These are phyloP conservation scores for Corythaixoides concolor DNA, from an alignment of 2,113 vertebrate species.

Conservation along the genomic window DNA sequence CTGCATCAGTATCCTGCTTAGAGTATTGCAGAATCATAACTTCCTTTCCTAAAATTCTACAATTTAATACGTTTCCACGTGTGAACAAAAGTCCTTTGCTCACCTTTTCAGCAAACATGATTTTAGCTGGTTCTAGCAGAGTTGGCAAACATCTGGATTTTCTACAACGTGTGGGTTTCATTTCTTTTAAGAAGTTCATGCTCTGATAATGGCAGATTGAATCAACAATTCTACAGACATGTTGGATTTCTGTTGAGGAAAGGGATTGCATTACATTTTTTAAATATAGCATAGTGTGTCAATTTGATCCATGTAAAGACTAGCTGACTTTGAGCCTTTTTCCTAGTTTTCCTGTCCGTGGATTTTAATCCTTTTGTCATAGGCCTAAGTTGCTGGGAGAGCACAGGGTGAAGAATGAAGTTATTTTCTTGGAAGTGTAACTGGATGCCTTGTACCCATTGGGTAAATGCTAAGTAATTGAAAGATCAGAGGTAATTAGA, in stretches of 20 bases:
- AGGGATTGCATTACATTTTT: neutral
- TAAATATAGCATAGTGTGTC: neutral
- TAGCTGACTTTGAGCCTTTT: neutral
- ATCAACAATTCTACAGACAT: neutral
- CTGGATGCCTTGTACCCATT: neutral
- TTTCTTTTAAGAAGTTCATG: neutral
- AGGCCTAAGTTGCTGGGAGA: neutral
- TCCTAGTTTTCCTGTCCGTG: neutral
- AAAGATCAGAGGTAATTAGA: neutral
- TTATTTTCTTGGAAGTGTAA: neutral
- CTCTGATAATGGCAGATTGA: neutral
- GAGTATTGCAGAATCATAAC: neutral
- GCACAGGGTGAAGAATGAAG: neutral
- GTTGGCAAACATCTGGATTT: neutral
- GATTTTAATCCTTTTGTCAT: neutral
- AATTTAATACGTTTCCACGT: neutral
- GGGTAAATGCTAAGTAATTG: neutral
- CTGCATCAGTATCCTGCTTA: neutral
- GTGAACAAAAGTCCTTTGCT: neutral
- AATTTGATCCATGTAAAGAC: neutral
- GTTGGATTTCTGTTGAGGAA: neutral
- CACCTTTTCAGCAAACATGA: neutral
- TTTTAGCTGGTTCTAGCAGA: neutral
- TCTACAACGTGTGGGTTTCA: neutral
- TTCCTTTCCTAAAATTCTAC: neutral